Conservation (phyloP, 2,888 invertebrate genomes). For the Oscheius myriophilus region DNA sequence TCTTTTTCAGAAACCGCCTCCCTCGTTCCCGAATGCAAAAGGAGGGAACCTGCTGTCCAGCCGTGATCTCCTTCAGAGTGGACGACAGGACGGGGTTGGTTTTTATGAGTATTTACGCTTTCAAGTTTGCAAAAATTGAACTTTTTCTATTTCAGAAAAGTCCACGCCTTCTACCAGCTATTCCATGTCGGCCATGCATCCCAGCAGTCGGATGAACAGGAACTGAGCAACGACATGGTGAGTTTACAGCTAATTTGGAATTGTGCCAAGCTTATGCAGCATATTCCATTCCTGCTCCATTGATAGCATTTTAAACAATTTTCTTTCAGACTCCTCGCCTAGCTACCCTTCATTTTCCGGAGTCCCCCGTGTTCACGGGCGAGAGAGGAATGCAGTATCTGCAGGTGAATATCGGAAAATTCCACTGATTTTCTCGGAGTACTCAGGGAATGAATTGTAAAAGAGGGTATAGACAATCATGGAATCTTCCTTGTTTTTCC, state of each 20-base stretch:
- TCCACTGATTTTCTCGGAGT: too few relatives aligned
- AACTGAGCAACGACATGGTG: neutral
- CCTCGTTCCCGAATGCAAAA: conserved; percentile 43
- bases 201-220: conserved; percentile 6
- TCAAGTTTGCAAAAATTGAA: neutral
- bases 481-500: too few relatives aligned
- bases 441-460: too few relatives aligned
- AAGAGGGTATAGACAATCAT: too few relatives aligned
- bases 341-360: conserved; percentile 36
- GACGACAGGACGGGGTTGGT: conserved; percentile 36
- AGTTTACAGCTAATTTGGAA: too few relatives aligned
- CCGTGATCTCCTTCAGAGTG: conserved; percentile 44
- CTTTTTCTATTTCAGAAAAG: conserved; percentile 7
- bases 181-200: conserved; percentile 42
- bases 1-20: conserved; percentile 36
- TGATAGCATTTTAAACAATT: neutral
- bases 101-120: too few relatives aligned
- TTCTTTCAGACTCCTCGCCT: conserved; percentile 27
- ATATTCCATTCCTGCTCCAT: too few relatives aligned
- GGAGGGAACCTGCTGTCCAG: conserved; percentile 46
- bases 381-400: conserved; percentile 41
- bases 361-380: conserved; percentile 36
- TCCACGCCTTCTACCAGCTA: conserved; percentile 43
- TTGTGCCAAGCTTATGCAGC: neutral
- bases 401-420: conserved; percentile 25